Conservation (phyloP, 2,113 vertebrate genomes). For the Podilymbus podiceps region DNA sequence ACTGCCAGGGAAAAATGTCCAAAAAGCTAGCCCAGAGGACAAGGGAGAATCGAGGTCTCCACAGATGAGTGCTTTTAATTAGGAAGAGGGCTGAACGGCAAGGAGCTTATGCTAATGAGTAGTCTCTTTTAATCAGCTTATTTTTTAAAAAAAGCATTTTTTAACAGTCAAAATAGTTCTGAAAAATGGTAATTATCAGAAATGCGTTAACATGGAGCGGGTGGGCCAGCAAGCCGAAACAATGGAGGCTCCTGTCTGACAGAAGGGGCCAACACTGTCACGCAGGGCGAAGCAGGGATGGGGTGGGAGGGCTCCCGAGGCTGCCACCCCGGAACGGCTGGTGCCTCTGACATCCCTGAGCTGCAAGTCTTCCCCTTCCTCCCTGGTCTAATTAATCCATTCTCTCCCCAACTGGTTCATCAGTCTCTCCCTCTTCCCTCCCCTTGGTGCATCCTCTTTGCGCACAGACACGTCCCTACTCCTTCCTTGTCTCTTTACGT, state of each 20-base stretch:
- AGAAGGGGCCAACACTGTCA: background rate
- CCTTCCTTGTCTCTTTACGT: background rate
- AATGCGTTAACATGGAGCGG: conserved; percentile 57
- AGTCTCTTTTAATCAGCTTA: conserved; percentile 91
- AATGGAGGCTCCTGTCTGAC: conserved; percentile 24
- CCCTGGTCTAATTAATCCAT: background rate
- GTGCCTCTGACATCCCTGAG: background rate
- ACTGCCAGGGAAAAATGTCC: conserved; percentile 78
- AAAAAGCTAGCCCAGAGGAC: conserved; percentile 69
- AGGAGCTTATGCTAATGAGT: conserved; percentile 91
- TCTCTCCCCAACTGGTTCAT: background rate
- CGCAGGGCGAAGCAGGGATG: fast-evolving
- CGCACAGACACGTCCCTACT: background rate
- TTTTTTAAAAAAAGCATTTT: conserved; percentile 74
- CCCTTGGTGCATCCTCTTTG: background rate
- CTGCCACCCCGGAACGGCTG: background rate
- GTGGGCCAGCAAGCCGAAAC: conserved; percentile 38
- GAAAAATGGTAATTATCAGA: conserved; percentile 80
- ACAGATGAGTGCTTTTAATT: conserved; percentile 98
- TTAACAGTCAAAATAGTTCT: conserved; percentile 80
- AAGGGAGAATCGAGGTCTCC: conserved; percentile 81
- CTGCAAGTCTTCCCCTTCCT: background rate
- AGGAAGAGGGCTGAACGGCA: conserved; percentile 84
- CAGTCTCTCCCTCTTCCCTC: background rate
- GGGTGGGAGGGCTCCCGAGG: background rate